These are phyloP conservation scores for Dysdera silvatica DNA, from an alignment of 1,140 invertebrate genomes.

Conservation along the genomic window DNA sequence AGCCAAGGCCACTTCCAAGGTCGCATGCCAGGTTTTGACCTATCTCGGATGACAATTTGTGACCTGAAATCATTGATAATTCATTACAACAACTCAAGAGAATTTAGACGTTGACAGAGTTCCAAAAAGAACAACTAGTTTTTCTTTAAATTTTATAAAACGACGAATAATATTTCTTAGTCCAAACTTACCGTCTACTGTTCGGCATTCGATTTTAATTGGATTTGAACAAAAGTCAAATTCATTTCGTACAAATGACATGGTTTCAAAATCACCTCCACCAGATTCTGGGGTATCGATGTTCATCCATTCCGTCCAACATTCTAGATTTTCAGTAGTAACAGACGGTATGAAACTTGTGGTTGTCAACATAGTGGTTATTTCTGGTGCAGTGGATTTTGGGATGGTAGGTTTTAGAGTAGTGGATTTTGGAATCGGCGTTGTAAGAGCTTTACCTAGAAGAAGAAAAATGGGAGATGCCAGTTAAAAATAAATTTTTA, in stretches of 20 bases:
- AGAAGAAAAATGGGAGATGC: too few species aligned
- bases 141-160: too few species aligned
- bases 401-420: too few species aligned
- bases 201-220: constrained; percentile 25
- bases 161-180: too few species aligned
- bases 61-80: neutral
- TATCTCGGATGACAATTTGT: constrained; percentile 8
- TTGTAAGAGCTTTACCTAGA: too few species aligned
- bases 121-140: too few species aligned
- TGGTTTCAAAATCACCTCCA: constrained; percentile 13
- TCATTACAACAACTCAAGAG: neutral
- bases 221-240: constrained; percentile 29
- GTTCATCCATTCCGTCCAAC: constrained; percentile 38
- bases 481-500: too few species aligned
- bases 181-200: constrained; percentile 5
- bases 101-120: too few species aligned
- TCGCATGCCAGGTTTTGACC: constrained; percentile 19
- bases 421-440: too few species aligned
- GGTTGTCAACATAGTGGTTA: neutral
- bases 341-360: neutral
- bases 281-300: constrained; percentile 17
- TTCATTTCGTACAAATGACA: neutral
- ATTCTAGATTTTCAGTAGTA: constrained; percentile 8
- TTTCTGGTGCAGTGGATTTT: neutral
- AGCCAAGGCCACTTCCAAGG: constrained; percentile 13